These are phyloP conservation scores for Zygogramma bicolorata DNA, from an alignment of 2,888 invertebrate species.

Conservation along the genomic window DNA sequence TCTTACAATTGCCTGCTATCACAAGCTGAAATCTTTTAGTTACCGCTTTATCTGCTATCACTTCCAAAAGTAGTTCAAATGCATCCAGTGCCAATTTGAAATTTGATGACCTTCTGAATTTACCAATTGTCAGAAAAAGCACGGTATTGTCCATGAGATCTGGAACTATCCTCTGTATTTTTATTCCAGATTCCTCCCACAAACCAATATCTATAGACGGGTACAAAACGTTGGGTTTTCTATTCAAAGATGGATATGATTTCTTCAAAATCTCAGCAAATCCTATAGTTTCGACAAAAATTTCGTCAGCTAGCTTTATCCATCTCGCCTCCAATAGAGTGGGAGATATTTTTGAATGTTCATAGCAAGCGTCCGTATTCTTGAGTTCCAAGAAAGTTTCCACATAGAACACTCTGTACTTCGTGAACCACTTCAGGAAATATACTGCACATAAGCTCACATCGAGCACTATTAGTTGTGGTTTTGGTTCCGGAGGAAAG, in stretches of 20 bases:
- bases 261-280: conserved; percentile 58
- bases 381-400: conserved; percentile 53
- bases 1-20: conserved; percentile 59
- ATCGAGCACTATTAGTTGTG: conserved; percentile 59
- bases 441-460: conserved; percentile 55
- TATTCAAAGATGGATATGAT: conserved; percentile 55
- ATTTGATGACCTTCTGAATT: conserved; percentile 58
- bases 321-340: conserved; percentile 56
- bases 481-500: conserved; percentile 55
- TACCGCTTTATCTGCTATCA: conserved; percentile 52
- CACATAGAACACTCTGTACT: conserved; percentile 57
- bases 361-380: conserved; percentile 48
- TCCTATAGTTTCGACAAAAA: conserved; percentile 58
- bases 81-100: conserved; percentile 60
- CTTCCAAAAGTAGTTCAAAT: conserved; percentile 58
- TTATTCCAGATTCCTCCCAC: conserved; percentile 57
- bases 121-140: conserved; percentile 59
- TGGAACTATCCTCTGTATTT: conserved; percentile 59
- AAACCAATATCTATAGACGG: conserved; percentile 60
- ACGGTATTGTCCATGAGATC: conserved; percentile 57
- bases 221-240: conserved; percentile 53
- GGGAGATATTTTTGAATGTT: conserved; percentile 55
- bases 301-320: conserved; percentile 59
- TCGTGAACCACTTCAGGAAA: conserved; percentile 55
- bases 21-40: conserved; percentile 59